Base-by-base conservation (phyloP, 2,113 vertebrate genomes). In the Phrynocephalus versicolor region DNA sequence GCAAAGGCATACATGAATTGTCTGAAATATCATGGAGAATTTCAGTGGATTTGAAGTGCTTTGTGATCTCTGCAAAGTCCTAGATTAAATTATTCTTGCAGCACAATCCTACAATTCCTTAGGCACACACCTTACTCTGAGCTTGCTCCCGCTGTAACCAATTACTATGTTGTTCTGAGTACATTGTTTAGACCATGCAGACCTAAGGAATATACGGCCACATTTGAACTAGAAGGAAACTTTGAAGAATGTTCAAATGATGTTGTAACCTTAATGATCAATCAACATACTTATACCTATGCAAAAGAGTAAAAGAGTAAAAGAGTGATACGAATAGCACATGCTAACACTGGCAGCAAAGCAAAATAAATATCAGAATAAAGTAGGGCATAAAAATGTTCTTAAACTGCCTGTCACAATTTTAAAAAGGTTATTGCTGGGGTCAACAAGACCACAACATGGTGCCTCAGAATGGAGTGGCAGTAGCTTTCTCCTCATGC, bases 1-100 rank as follows among this genome's bases (percentile, higher is more conserved):
- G 83, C 83, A 84, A 76, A 76, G 77, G 74, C 72, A 84, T 69
- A 73, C 55, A 72, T 71, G 55, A 62, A 27, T 83, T 75, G 58
- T 64, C 57, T 45, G 25, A 64, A 45, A 69, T 39, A 55, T 69
- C 64, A 37, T 67, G 83, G 83, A 67, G 41, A 27, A 18, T 35
- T 55, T 84, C 83, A 67, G 71, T 69, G 33, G 60, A 77, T 69
- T 21, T 84, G 74, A 65, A 55, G 39, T 77, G 73, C 64, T 84
- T 77, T 78, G 67, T 57, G 74, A 69, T 69, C 39, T 84, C 60
- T 84, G 74, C 69, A 84, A 69, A 77, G 41, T 69, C 73, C 83
- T 78, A 57, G 74, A 78, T 69, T 84, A 69, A 84, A 14, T 77
- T 78, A 77, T 70, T 69, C 64, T 37, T 55, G 37, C 57, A 77